A percentile compares a stretch with the other conserved stretches of the same genome.
Evolutionary conservation across 37 sponge, comb jelly and placozoan genomes (phyloP).

Genomic region (Agelas oroides): DNA sequence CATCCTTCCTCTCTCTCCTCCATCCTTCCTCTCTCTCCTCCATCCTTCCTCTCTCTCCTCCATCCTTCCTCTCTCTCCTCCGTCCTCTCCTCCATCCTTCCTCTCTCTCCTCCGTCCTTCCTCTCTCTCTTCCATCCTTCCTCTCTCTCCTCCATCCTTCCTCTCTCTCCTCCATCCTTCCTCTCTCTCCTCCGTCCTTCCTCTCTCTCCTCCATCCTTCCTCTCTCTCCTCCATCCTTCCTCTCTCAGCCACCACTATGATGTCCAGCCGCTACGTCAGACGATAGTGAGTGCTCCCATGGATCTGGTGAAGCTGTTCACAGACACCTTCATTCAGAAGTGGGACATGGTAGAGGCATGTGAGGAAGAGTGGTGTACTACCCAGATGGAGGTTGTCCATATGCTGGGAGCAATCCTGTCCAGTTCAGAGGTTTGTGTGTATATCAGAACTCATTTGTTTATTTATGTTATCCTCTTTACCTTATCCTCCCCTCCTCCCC

Average conservation of each 20-base stretch:
- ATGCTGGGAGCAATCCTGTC: conserved; percentile 71
- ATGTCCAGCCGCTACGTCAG: no score
- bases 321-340: conserved; percentile 3
- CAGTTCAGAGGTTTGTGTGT: conserved; percentile 47
- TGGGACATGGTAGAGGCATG: background rate
- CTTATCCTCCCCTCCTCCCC: no score
- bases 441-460: background rate
- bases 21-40: no score
- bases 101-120: no score
- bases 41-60: no score
- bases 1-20: background rate
- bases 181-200: no score
- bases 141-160: no score
- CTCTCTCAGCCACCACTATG: background rate
- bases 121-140: background rate
- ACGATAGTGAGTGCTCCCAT: background rate
- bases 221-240: background rate
- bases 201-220: no score
- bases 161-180: background rate
- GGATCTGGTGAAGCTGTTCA: background rate
- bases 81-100: background rate
- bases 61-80: conserved; percentile 16
- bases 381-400: conserved; percentile 63
- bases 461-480: no score
- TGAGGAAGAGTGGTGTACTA: conserved; percentile 4